Conservation (phyloP, 2,797 vertebrate species). For the Threskiornis aethiopicus region DNA sequence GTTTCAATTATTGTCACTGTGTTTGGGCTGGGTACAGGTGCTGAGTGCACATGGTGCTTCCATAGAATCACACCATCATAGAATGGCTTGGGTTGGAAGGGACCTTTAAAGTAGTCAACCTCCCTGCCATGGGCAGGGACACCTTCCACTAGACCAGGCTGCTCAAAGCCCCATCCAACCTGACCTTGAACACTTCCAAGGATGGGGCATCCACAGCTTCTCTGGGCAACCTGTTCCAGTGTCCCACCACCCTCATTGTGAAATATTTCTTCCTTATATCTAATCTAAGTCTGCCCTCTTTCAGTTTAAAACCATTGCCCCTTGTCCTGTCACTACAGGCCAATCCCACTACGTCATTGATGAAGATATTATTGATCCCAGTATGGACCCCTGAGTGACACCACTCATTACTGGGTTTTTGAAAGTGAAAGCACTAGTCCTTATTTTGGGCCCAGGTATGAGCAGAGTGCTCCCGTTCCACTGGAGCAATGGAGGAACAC, state of each 20-base stretch:
- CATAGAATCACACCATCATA: background rate
- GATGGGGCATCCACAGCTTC: accelerated
- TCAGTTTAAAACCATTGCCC: background rate
- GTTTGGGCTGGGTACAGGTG: background rate
- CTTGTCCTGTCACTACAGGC: background rate
- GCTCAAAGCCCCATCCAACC: background rate
- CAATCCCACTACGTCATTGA: no score
- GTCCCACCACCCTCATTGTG: accelerated
- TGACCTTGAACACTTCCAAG: no score
- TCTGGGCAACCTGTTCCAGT: background rate
- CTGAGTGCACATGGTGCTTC: background rate
- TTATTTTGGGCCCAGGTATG: background rate
- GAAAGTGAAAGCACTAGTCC: background rate
- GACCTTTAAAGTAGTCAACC: background rate
- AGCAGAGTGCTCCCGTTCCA: background rate
- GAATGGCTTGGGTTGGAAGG: background rate
- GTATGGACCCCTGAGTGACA: background rate
- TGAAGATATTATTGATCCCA: background rate
- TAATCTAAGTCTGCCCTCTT: background rate
- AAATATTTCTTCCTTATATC: background rate
- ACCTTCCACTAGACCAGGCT: background rate
- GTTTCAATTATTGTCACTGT: background rate
- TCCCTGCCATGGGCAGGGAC: no score
- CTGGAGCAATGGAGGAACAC: background rate
- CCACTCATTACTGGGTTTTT: background rate